Conservation (phyloP, 2,797 vertebrate species). For the Lepus townsendii region DNA sequence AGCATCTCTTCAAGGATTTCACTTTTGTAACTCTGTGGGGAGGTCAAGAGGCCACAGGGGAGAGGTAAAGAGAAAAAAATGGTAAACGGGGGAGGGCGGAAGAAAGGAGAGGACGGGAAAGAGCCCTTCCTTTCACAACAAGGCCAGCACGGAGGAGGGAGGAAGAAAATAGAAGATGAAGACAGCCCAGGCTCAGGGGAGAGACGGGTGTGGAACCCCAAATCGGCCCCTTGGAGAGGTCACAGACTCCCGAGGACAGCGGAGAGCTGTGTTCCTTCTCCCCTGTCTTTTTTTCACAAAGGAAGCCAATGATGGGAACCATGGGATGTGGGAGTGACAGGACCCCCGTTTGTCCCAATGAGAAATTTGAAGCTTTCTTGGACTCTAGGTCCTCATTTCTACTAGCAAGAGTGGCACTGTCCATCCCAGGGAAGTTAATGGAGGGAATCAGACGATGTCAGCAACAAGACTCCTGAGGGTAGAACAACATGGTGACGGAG, state of each 20-base stretch:
- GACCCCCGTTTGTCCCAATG: background rate
- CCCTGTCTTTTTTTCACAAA: constrained; percentile 46
- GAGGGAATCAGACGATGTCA: constrained; percentile 4
- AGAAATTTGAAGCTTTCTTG: constrained; percentile 41
- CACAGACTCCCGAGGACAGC: constrained; percentile 54
- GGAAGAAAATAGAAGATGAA: constrained; percentile 61
- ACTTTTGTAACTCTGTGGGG: constrained; percentile 87
- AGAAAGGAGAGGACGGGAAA: constrained; percentile 79
- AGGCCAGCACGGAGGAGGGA: constrained; percentile 61
- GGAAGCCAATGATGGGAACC: constrained; percentile 24
- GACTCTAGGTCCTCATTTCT: background rate
- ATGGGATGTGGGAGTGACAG: background rate
- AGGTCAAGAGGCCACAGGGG: constrained; percentile 88
- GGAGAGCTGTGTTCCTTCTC: constrained; percentile 17
- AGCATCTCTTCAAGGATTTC: constrained; percentile 86
- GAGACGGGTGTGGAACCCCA: constrained; percentile 44
- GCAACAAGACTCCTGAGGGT: constrained; percentile 6
- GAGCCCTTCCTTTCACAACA: constrained; percentile 78
- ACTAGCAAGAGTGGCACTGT: background rate
- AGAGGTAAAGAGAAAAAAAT: constrained; percentile 86
- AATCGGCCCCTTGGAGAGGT: constrained; percentile 17
- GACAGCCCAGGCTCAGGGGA: constrained; percentile 53
- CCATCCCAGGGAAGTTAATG: background rate
- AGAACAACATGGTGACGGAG: background rate
- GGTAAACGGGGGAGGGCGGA: constrained; percentile 80